Percentiles rank a stretch among this genome's conserved stretches.
These are phyloP conservation scores for Pandemis corylana DNA, from an alignment of 2,888 invertebrate species.

Conservation along the genomic window DNA sequence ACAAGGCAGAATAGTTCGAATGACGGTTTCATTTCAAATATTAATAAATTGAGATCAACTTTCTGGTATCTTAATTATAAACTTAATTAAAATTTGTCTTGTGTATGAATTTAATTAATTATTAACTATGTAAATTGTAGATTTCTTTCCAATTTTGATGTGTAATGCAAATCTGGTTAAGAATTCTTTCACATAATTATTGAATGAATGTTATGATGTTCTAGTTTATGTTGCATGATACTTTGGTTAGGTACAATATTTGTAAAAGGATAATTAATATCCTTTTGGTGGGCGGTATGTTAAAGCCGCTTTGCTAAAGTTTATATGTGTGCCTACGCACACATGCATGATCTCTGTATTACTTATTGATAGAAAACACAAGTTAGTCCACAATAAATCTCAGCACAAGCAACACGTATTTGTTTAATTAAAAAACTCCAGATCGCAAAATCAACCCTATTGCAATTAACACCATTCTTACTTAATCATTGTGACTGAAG, in stretches of 20 bases:
- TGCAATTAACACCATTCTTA: too few species aligned
- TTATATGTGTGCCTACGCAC: background rate
- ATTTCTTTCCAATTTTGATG: background rate
- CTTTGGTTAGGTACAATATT: background rate
- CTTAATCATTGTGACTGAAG: too few species aligned
- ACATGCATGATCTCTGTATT: too few species aligned
- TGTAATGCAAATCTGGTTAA: conserved; percentile 1
- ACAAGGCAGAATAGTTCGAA: background rate
- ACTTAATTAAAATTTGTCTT: background rate
- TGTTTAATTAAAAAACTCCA: too few species aligned
- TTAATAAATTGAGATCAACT: background rate
- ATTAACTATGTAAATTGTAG: background rate
- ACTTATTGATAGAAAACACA: too few species aligned
- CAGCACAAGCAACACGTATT: too few species aligned
- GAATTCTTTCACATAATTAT: background rate
- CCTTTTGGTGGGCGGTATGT: conserved; percentile 38
- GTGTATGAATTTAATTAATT: background rate
- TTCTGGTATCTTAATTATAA: background rate
- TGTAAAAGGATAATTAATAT: conserved; percentile 25
- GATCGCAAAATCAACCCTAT: too few species aligned
- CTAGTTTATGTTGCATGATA: too few species aligned
- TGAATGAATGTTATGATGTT: too few species aligned
- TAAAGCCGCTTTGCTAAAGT: background rate
- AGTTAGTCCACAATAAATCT: too few species aligned
- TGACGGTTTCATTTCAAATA: background rate